These are phyloP conservation scores for Eupithecia insigniata DNA, from an alignment of 2,888 invertebrate species.

Conservation along the genomic window DNA sequence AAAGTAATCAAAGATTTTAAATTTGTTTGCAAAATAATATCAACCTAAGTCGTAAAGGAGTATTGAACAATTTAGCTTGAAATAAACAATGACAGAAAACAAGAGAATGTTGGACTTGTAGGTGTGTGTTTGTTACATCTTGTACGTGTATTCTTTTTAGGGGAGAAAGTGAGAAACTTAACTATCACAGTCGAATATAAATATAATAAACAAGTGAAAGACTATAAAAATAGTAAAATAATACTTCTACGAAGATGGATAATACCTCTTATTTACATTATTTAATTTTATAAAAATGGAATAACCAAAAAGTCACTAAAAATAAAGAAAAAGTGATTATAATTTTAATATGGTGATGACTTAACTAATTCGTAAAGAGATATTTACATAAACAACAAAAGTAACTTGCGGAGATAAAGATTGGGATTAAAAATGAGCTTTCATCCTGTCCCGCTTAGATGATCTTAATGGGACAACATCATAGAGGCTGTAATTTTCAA, in stretches of 20 bases:
- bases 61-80: not conserved
- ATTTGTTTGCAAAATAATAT: not conserved
- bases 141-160: too few species aligned
- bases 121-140: not conserved
- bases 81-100: not conserved
- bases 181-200: not conserved
- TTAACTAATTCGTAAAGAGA: not conserved
- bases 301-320: slow-evolving; percentile 9
- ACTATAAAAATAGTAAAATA: not conserved
- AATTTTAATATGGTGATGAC: not conserved
- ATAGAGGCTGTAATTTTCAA: not conserved
- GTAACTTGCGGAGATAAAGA: not conserved
- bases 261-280: not conserved
- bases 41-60: not conserved
- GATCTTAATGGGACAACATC: too few species aligned
- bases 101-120: not conserved
- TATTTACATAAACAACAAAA: not conserved
- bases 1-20: not conserved
- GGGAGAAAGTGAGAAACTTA: not conserved
- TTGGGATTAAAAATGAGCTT: not conserved
- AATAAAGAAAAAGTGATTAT: slow-evolving; percentile 1
- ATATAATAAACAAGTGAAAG: not conserved
- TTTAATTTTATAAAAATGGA: not conserved
- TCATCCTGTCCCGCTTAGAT: not conserved
- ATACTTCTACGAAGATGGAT: not conserved